phyloP scores from a whole-genome alignment of 1,140 invertebrate species.

The Bombus ignitus region DNA sequence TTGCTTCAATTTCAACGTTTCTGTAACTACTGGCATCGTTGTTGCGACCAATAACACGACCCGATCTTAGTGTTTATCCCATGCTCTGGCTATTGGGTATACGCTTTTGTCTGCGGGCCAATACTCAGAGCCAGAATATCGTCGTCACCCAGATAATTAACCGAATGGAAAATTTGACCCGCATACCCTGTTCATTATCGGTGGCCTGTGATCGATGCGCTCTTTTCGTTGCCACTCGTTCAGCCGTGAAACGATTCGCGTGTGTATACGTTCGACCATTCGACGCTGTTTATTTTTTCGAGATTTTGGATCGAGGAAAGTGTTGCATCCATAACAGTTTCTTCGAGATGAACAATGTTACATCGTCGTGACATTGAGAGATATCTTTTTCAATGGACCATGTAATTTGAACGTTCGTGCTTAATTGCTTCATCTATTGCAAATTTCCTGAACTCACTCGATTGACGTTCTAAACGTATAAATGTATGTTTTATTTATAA shows the following conservation, averaged over 20 bases:
- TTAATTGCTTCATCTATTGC: not conserved
- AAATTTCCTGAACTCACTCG: not conserved
- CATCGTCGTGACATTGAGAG: not conserved
- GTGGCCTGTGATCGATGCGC: slow-evolving; percentile 24
- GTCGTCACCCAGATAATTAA: slow-evolving; percentile 45
- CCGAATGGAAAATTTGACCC: slow-evolving; percentile 51
- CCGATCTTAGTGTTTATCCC: not conserved
- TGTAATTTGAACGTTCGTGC: not conserved
- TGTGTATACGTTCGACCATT: not conserved
- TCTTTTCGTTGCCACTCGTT: slow-evolving; percentile 32
- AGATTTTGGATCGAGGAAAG: not conserved
- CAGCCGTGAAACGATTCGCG: slow-evolving; percentile 32
- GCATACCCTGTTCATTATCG: slow-evolving; percentile 38
- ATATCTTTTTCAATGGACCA: not conserved
- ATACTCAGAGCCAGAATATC: not conserved
- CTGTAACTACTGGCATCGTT: not conserved
- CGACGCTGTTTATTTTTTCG: not conserved
- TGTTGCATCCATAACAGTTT: not conserved
- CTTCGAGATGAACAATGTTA: not conserved
- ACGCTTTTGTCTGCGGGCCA: not conserved
- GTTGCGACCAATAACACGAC: not conserved
- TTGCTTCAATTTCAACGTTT: no score
- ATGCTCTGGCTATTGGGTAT: not conserved
- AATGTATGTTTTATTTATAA: not conserved
- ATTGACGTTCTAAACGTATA: not conserved